These are phyloP conservation scores for Pseudocheirus occidentalis DNA, from an alignment of 2,797 vertebrate species.

Conservation along the genomic window DNA sequence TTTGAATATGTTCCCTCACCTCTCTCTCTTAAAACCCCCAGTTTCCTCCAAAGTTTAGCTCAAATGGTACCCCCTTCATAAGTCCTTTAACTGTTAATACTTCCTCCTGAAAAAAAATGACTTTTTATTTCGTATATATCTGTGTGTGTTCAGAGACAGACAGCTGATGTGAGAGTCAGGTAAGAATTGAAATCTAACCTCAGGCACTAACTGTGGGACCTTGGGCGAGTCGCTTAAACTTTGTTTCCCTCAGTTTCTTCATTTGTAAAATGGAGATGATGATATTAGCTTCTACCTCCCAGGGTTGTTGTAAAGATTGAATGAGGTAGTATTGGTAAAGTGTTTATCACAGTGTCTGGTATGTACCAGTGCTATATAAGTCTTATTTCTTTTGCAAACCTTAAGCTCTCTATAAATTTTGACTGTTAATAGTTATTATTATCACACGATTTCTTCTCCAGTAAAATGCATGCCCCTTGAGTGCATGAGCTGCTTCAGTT, in stretches of 20 bases:
- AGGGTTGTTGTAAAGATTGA: neutral
- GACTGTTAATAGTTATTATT: neutral
- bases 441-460: neutral
- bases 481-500: neutral
- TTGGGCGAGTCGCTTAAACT: neutral
- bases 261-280: neutral
- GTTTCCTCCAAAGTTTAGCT: neutral
- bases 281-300: neutral
- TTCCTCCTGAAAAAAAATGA: neutral
- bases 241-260: neutral
- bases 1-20: neutral
- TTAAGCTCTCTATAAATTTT: neutral
- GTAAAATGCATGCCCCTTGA: neutral
- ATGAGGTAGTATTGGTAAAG: neutral
- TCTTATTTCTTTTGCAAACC: neutral
- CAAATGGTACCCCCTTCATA: neutral
- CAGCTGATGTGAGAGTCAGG: neutral
- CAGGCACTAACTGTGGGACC: neutral
- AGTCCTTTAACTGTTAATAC: neutral
- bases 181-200: neutral
- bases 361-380: neutral
- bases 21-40: neutral
- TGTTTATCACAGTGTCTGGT: neutral
- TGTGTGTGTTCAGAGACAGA: neutral
- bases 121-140: neutral